phyloP scores from a whole-genome alignment of 2,113 vertebrate species.

The Thunnus thynnus region DNA sequence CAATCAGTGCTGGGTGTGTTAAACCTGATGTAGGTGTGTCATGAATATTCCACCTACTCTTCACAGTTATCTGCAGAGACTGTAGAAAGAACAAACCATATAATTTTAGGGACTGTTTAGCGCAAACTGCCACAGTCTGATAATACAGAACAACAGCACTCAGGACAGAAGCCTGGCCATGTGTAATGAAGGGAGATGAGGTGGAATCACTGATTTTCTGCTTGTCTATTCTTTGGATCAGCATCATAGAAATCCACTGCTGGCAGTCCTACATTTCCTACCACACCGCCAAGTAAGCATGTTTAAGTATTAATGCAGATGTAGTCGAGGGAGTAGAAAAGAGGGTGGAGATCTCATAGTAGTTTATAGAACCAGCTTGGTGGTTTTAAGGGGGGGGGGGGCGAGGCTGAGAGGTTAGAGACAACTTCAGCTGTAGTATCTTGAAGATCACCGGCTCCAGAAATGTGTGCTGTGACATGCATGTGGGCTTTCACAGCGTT shows the following conservation, averaged over 20 bases:
- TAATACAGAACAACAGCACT: background rate
- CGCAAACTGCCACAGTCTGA: background rate
- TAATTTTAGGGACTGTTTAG: no score
- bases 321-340: background rate
- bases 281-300: background rate
- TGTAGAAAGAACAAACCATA: no score
- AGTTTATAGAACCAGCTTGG: background rate
- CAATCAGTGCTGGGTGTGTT: no score
- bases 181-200: background rate
- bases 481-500: background rate
- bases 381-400: background rate
- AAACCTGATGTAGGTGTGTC: no score
- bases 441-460: background rate
- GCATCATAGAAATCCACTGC: constrained; percentile 15
- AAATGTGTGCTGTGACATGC: background rate
- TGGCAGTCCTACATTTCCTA: constrained; percentile 16
- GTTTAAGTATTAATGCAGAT: constrained; percentile 15
- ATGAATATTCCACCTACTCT: no score
- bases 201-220: background rate
- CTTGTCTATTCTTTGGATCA: constrained; percentile 1
- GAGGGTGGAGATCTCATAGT: background rate
- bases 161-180: background rate
- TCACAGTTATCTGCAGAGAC: no score
- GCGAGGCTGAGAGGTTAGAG: background rate
- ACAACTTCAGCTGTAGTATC: background rate